Evolutionary conservation across 2,113 vertebrate species (phyloP), one percentile per base, ranked within the genome.

Genomic region (Alectura lathami): DNA sequence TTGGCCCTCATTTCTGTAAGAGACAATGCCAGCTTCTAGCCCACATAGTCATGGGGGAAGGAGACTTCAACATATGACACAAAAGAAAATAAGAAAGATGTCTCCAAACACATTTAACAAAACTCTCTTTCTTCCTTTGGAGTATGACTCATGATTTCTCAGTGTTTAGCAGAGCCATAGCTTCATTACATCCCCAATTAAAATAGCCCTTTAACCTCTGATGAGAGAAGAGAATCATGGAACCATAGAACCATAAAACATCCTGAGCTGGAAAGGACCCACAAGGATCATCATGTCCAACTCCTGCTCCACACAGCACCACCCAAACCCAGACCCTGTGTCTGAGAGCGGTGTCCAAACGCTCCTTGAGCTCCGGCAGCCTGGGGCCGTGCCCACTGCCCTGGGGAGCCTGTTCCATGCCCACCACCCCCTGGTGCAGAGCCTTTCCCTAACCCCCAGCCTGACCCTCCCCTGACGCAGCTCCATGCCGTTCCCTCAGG

Each of bases 1-100:
- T 78, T 75, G 83, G 72, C 27, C 69, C 26, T 93, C 56, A 23
- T 66, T 91, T 86, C 14, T 91, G 22, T 78, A 60, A 81, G 75
- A 93, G 85, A 86, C 68, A 94, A 93, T 83, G 79, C 76, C 91
- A 90, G 72, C 43, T 96, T 93, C 88, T 78, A 94, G 79, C 92
- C 94, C 89, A 86, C 64, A 2, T 51, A 6, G 0, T 8, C 90
- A 73, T 75, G 95, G 93, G 76, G 89, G 92, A 93, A 90, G 89
- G 51, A 90, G 62, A 40, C 68, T 78, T 92, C 56, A 81, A 56
- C 47, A 27, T 67, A 57, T 94, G 85, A 93, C 75, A 95, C 36
- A 63, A 77, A 88, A 88, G 83, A 64, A 91, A 92, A 95, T 76
- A 90, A 88, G 90, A 89, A 81, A 84, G 69, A 70, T 36, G 63